Evolutionary conservation across 2,888 invertebrate species (phyloP).

Genomic region (Osedax frankpressi): DNA sequence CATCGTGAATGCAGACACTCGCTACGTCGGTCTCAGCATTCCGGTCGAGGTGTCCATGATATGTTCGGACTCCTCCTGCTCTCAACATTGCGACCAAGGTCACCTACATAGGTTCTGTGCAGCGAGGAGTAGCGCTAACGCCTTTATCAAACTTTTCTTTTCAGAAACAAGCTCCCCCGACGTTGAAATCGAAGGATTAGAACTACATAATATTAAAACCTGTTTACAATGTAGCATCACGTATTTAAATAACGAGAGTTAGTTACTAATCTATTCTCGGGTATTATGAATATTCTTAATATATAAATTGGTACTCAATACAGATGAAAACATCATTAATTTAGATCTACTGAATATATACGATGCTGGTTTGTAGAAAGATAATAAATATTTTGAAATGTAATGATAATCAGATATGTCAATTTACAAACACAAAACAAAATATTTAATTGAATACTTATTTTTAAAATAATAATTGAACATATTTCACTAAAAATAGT

Average conservation of each 20-base stretch:
- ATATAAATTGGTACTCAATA: no score
- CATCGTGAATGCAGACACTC: neutral
- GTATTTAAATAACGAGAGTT: neutral
- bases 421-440: no score
- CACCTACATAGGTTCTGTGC: neutral
- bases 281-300: no score
- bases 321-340: no score
- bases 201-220: neutral
- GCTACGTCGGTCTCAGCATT: slow-evolving; percentile 58
- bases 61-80: slow-evolving; percentile 45
- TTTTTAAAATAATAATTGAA: no score
- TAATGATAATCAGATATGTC: no score
- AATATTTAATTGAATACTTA: no score
- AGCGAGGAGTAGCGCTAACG: neutral
- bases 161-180: neutral
- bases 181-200: neutral
- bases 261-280: no score
- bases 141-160: neutral
- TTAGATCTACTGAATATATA: no score
- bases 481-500: no score
- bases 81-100: neutral
- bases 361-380: no score
- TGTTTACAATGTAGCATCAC: neutral
- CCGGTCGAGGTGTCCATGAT: slow-evolving; percentile 58
- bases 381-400: no score